phyloP scores from a whole-genome alignment of 2,113 vertebrate species.

The Poeciliopsis prolifica region DNA sequence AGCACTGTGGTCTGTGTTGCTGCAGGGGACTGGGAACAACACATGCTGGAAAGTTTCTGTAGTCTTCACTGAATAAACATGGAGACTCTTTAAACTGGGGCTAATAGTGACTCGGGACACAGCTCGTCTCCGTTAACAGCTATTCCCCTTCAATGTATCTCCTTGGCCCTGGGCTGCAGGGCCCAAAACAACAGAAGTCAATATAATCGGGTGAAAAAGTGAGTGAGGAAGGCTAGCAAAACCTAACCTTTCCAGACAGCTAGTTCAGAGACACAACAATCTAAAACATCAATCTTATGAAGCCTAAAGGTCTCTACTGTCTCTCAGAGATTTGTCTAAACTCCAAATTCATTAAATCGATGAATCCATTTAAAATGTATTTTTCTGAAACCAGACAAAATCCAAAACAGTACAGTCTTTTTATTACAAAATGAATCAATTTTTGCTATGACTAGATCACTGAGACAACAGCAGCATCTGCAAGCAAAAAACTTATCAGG shows the following conservation, averaged over 20 bases:
- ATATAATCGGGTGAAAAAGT: slow-evolving; percentile 66
- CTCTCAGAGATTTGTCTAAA: slow-evolving; percentile 56
- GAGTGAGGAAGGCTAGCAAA: slow-evolving; percentile 34
- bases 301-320: slow-evolving; percentile 45
- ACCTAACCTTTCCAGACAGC: background rate
- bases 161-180: slow-evolving; percentile 46
- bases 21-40: slow-evolving; percentile 25
- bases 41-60: slow-evolving; percentile 6
- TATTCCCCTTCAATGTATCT: slow-evolving; percentile 60
- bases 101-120: slow-evolving; percentile 53
- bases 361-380: background rate
- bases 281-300: slow-evolving; percentile 62
- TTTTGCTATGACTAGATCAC: background rate
- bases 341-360: background rate
- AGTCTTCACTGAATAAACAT: slow-evolving; percentile 37
- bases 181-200: slow-evolving; percentile 70
- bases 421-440: background rate
- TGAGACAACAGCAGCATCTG: no score
- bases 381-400: background rate
- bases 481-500: background rate
- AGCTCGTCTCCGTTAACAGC: slow-evolving; percentile 69
- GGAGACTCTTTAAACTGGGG: slow-evolving; percentile 42
- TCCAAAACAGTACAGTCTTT: background rate
- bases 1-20: background rate
- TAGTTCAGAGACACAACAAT: slow-evolving; percentile 11